phyloP scores from a whole-genome alignment of 2,113 vertebrate genomes.

The Ahaetulla prasina region DNA sequence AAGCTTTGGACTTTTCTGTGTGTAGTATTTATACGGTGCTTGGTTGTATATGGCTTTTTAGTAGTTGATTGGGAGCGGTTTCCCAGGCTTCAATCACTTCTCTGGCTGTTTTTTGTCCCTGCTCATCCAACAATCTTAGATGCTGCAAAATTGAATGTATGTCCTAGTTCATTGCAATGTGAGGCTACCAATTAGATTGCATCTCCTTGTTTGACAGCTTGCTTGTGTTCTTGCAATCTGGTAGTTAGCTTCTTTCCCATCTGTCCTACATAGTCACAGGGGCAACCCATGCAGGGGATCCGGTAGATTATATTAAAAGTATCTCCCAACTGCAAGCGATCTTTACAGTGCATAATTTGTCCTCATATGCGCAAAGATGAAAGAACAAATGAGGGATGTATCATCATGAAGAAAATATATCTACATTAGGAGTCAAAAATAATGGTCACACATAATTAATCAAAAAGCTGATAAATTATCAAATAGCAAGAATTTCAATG shows the following conservation, averaged over 20 bases:
- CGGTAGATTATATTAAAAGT: background rate
- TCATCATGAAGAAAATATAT: background rate
- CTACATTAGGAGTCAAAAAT: background rate
- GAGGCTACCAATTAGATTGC: background rate
- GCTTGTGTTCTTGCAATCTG: background rate
- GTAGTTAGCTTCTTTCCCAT: background rate
- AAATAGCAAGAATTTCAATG: background rate
- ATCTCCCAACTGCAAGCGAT: background rate
- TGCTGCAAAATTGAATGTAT: background rate
- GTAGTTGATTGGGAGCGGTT: background rate
- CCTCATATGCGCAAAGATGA: background rate
- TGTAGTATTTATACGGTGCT: background rate
- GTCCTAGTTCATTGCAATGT: background rate
- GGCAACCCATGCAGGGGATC: background rate
- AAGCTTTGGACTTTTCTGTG: background rate
- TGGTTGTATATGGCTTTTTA: background rate
- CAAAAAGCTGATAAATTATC: background rate
- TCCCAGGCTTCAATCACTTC: background rate
- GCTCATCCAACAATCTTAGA: background rate
- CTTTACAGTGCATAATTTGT: background rate
- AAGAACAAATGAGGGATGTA: background rate
- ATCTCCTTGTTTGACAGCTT: background rate
- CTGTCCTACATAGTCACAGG: background rate
- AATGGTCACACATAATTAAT: background rate
- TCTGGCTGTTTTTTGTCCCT: background rate